Evolutionary conservation across 2,888 invertebrate genomes (phyloP).

Genomic region (Spodoptera littoralis): DNA sequence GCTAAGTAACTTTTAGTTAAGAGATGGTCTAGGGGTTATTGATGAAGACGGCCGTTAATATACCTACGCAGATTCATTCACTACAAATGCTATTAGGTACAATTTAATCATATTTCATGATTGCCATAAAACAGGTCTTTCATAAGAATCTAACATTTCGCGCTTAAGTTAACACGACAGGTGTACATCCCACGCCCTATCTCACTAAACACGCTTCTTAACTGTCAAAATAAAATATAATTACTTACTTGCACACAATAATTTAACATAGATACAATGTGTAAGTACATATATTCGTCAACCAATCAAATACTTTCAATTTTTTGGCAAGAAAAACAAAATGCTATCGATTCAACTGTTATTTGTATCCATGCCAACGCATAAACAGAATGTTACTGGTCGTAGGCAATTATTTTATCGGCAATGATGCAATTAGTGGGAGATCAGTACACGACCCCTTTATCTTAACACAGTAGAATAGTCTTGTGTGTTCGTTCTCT

Average conservation of each 20-base stretch:
- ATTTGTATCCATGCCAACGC: slow-evolving; percentile 59
- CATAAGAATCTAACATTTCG: too few relatives aligned
- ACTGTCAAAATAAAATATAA: slow-evolving; percentile 21
- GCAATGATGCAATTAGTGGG: slow-evolving; percentile 59
- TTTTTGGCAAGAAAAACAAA: slow-evolving; percentile 40
- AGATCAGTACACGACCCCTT: slow-evolving; percentile 53
- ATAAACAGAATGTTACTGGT: slow-evolving; percentile 38
- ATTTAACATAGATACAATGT: slow-evolving; percentile 7
- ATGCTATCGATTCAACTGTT: slow-evolving; percentile 54
- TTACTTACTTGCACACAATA: neutral
- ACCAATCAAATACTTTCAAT: slow-evolving; percentile 25
- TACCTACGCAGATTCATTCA: too few relatives aligned
- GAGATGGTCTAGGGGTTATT: too few relatives aligned
- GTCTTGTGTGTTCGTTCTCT: slow-evolving; percentile 39
- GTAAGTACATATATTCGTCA: slow-evolving; percentile 7
- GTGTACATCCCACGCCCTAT: neutral
- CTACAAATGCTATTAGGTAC: too few relatives aligned
- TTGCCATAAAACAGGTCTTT: too few relatives aligned
- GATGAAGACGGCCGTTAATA: too few relatives aligned
- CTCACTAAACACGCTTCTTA: slow-evolving; percentile 1
- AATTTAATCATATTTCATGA: too few relatives aligned
- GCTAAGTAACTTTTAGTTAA: too few relatives aligned
- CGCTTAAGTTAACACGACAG: neutral
- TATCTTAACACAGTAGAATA: slow-evolving; percentile 56
- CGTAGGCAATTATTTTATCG: slow-evolving; percentile 45